Evolutionary conservation across 1,140 invertebrate genomes (phyloP), one percentile per base, ranked within the genome.

Genomic region (Drosophila willistoni): DNA sequence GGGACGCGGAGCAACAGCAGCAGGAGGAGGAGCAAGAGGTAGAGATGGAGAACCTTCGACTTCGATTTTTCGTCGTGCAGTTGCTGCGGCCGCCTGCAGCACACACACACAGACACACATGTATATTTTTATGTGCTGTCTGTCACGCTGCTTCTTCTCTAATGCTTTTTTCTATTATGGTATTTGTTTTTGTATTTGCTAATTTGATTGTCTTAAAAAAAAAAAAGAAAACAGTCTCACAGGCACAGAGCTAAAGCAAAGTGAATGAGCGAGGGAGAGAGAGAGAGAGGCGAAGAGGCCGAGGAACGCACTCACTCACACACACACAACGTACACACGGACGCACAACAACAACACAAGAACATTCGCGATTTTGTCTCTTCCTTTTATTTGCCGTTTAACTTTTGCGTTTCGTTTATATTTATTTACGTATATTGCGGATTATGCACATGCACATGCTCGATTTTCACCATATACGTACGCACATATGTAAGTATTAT

Each of bases 41-140:
- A 47, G 44, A 51, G 19, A 36, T 42, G 61, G 33, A 42, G n/a
- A 55, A 39, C 36, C 54, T 63, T 60, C 57, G 77, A 59, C 74
- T 78, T 78, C 75, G 75, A 78, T 78, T 78, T 77, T 77, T 77
- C 74, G 55, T 66, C 54, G 17, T 57, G 61, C 75, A 76, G 76
- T 79, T 72, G 75, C 62, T 64, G 76, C 64, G 70, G 72, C 73
- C 61, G 62, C 66, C 71, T 54, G 69, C 68, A 70, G 56, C 62
- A 68, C 68, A 65, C 78, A 73, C 79, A 78, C 68, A 71, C 68
- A 68, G 44, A 55, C 47, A 47, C 73, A 68, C 63, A 54, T 47
- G 44, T 65, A 61, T 66, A 61, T 71, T 67, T 68, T 44, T 67
- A 54, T 61, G 73, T 64, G 73, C 19, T 39, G 54, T 66, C n/a